These are phyloP conservation scores for Ephialtes manifestator DNA, from an alignment of 2,888 invertebrate species.

Conservation along the genomic window DNA sequence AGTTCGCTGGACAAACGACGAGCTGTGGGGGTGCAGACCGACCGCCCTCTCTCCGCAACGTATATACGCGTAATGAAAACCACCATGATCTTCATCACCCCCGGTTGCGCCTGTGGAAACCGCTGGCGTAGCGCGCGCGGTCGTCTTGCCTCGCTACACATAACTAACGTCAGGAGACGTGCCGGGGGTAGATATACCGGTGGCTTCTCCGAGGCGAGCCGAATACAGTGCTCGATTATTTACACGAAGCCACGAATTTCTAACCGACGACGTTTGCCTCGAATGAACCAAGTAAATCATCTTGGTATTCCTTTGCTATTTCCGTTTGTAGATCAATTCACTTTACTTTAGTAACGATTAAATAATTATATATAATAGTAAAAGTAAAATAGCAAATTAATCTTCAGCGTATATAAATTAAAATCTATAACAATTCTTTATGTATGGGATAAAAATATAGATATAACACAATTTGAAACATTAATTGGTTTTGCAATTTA, in stretches of 20 bases:
- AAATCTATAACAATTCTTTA: too few relatives aligned
- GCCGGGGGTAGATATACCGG: constrained; percentile 50
- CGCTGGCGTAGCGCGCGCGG: constrained; percentile 44
- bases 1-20: constrained; percentile 61
- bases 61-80: constrained; percentile 73
- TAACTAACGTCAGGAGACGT: constrained; percentile 55
- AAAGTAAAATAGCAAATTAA: background rate
- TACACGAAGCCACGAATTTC: constrained; percentile 71
- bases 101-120: constrained; percentile 60
- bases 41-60: constrained; percentile 61
- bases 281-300: constrained; percentile 58
- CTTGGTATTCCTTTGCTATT: constrained; percentile 33
- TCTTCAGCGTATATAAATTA: background rate
- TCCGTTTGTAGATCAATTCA: background rate
- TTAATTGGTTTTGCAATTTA: too few relatives aligned
- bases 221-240: constrained; percentile 69
- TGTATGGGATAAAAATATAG: too few relatives aligned
- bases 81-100: constrained; percentile 73
- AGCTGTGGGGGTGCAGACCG: constrained; percentile 46
- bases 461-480: too few relatives aligned
- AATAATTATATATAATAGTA: background rate
- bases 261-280: constrained; percentile 48
- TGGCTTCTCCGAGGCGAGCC: constrained; percentile 59
- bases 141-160: constrained; percentile 53
- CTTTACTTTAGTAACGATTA: background rate